These are phyloP conservation scores for Pangasius sanitwongsei DNA, from an alignment of 2,797 vertebrate species.

Conservation along the genomic window DNA sequence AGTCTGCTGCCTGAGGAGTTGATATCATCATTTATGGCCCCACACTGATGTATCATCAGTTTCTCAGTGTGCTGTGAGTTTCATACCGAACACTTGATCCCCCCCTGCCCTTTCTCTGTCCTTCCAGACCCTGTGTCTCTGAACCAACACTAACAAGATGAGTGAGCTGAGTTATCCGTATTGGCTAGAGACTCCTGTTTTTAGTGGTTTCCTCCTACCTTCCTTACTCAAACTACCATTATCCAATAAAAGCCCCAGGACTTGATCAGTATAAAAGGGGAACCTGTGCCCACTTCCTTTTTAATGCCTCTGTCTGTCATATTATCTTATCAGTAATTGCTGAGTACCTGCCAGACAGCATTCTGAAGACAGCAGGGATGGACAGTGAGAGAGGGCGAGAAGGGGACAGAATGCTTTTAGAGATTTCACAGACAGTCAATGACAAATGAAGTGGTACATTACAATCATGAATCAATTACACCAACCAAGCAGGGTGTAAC, in stretches of 20 bases:
- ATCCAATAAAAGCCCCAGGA: neutral
- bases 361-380: conserved; percentile 61
- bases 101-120: conserved; percentile 50
- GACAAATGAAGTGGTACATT: conserved; percentile 11
- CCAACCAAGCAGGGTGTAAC: conserved; percentile 4
- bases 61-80: conserved; percentile 38
- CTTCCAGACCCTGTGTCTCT: conserved; percentile 62
- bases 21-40: conserved; percentile 51
- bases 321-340: conserved; percentile 71
- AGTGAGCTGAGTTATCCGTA: conserved; percentile 47
- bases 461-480: conserved; percentile 13
- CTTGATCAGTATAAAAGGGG: neutral
- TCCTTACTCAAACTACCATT: neutral
- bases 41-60: conserved; percentile 44
- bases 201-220: neutral
- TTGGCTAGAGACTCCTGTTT: conserved; percentile 37
- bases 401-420: conserved; percentile 69
- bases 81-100: conserved; percentile 47
- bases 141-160: conserved; percentile 55
- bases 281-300: neutral
- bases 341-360: conserved; percentile 29
- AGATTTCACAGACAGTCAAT: conserved; percentile 41
- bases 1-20: conserved; percentile 37
- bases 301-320: conserved; percentile 64
- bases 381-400: conserved; percentile 53